Evolutionary conservation across 2,888 invertebrate species (phyloP).

Genomic region (Ellobium chinense): DNA sequence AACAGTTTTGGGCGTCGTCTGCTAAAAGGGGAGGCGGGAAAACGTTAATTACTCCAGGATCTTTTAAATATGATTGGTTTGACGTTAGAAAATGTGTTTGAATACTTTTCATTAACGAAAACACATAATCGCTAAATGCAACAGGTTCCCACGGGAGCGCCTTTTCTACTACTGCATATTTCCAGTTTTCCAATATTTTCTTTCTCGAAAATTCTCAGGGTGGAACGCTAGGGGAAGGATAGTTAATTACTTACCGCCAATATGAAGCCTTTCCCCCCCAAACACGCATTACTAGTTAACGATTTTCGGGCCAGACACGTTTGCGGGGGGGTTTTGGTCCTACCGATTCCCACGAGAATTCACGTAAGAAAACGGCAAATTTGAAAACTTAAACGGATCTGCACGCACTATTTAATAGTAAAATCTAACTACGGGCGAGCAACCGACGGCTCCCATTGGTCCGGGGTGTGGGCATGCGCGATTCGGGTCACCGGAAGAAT

Average conservation of each 20-base stretch:
- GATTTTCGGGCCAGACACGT: not conserved
- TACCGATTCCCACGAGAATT: constrained; percentile 41
- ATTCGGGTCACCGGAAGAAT: constrained; percentile 35
- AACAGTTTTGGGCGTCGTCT: constrained; percentile 18
- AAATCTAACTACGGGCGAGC: constrained; percentile 21
- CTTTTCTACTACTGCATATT: not conserved
- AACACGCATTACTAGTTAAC: constrained; percentile 16
- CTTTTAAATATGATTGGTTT: constrained; percentile 25
- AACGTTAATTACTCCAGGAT: constrained; percentile 30
- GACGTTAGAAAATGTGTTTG: not conserved
- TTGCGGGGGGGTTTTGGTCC: not conserved
- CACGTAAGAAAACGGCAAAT: not conserved
- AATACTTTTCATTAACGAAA: constrained; percentile 30
- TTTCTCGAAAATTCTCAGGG: constrained; percentile 2
- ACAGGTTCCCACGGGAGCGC: constrained; percentile 37
- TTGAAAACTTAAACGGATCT: constrained; percentile 33
- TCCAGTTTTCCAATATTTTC: constrained; percentile 21
- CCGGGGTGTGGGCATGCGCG: constrained; percentile 16
- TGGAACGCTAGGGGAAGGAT: not conserved
- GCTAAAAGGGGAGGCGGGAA: not conserved
- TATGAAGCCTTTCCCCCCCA: not conserved
- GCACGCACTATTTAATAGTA: constrained; percentile 46
- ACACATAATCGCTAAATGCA: constrained; percentile 1
- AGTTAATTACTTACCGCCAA: constrained; percentile 37
- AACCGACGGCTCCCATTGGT: constrained; percentile 23